phyloP scores from a whole-genome alignment of 2,888 invertebrate species.

The Mimumesa dahlbomi region DNA sequence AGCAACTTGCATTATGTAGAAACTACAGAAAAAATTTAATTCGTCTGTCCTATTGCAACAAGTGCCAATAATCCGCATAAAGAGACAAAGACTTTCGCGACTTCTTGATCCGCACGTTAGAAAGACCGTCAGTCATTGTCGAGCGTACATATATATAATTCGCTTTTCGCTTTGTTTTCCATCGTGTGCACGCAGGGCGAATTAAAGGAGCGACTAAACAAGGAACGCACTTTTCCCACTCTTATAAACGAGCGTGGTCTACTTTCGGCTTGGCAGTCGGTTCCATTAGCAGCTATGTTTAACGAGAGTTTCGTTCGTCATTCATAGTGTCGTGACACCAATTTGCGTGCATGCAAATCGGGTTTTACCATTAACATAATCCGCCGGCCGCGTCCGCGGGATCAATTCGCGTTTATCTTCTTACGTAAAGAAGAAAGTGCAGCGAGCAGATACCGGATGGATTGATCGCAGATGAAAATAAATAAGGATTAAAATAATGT shows the following conservation, averaged over 20 bases:
- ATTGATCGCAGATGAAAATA: background rate
- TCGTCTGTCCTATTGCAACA: too few relatives aligned
- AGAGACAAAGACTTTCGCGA: too few relatives aligned
- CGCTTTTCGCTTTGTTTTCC: background rate
- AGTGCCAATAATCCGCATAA: too few relatives aligned
- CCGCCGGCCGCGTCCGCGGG: background rate
- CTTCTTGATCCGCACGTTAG: too few relatives aligned
- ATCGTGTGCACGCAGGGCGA: background rate
- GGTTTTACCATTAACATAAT: conserved; percentile 40
- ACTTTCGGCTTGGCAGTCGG: conserved; percentile 32
- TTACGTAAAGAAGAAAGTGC: background rate
- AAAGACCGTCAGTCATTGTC: too few relatives aligned
- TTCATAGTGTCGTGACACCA: conserved; percentile 28
- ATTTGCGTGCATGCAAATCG: conserved; percentile 46
- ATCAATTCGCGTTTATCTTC: background rate
- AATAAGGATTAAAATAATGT: too few relatives aligned
- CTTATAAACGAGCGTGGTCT: conserved; percentile 40
- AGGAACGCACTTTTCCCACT: conserved; percentile 15
- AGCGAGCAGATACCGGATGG: background rate
- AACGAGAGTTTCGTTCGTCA: conserved; percentile 37
- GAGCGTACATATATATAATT: too few relatives aligned
- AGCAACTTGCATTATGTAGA: too few relatives aligned
- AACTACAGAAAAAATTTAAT: too few relatives aligned
- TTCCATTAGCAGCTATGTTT: conserved; percentile 31
- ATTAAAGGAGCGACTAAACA: background rate